A percentile compares a stretch with the other conserved stretches of the same genome.
Evolutionary conservation across 2,797 vertebrate genomes (phyloP).

Genomic region (Onychomys arenicola): DNA sequence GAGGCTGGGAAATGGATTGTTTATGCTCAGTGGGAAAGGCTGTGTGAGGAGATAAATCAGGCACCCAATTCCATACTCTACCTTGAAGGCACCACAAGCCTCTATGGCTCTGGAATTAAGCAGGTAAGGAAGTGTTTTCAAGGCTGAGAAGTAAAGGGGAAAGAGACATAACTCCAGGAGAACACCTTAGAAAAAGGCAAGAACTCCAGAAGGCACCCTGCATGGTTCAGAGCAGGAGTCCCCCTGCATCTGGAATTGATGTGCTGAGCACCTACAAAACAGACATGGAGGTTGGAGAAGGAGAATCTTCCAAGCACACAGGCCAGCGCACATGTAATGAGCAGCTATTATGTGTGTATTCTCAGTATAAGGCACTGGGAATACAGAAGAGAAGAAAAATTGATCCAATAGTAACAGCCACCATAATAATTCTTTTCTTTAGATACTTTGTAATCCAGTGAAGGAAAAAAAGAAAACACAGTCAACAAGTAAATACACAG

Average conservation of each 20-base stretch:
- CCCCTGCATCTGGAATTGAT: not conserved
- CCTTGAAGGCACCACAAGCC: accelerated
- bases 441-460: not conserved
- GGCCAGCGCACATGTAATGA: not conserved
- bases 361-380: not conserved
- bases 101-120: not conserved
- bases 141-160: not conserved
- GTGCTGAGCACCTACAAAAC: too few relatives aligned
- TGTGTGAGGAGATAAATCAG: not conserved
- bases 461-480: not conserved
- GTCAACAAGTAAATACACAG: not conserved
- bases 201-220: not conserved
- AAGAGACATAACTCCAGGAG: not conserved
- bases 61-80: too few relatives aligned
- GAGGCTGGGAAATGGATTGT: not conserved
- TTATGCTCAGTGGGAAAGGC: too few relatives aligned
- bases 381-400: not conserved
- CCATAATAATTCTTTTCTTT: not conserved
- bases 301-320: not conserved
- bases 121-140: not conserved
- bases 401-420: not conserved
- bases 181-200: not conserved
- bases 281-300: not conserved
- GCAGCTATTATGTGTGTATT: not conserved
- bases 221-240: not conserved